Conservation (phyloP, 2,113 vertebrate species). For the Tetrax tetrax region DNA sequence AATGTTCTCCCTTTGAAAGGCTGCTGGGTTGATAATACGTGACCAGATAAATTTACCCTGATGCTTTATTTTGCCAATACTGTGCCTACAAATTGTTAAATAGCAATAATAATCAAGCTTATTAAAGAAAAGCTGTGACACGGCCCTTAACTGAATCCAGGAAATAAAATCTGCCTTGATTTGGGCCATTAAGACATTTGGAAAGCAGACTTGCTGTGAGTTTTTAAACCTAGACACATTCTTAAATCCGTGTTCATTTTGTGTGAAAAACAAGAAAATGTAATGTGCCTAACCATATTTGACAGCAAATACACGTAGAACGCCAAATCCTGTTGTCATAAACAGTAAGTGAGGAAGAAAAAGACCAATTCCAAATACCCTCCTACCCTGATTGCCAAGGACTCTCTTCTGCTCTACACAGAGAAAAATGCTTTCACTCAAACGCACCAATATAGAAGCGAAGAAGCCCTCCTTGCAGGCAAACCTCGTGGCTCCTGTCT, state of each 20-base stretch:
- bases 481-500: too few species aligned
- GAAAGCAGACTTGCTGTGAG: not conserved
- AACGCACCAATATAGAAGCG: too few species aligned
- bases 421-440: too few species aligned
- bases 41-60: not conserved
- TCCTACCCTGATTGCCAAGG: too few species aligned
- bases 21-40: not conserved
- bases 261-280: not conserved
- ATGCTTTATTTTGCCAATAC: not conserved
- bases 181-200: not conserved
- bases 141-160: not conserved
- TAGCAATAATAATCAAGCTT: not conserved
- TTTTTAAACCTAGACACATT: not conserved
- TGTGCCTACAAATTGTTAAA: not conserved
- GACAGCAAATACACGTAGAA: not conserved
- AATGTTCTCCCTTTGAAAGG: not conserved
- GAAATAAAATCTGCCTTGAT: not conserved
- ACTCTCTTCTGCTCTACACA: too few species aligned
- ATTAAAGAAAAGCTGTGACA: not conserved
- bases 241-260: not conserved
- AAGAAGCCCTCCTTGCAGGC: too few species aligned
- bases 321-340: too few species aligned
- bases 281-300: not conserved
- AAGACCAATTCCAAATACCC: too few species aligned
- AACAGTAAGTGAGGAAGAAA: too few species aligned